Evolutionary conservation across 2,113 vertebrate species (phyloP), one percentile per base, ranked within the genome.

Genomic region (Polypterus senegalus): DNA sequence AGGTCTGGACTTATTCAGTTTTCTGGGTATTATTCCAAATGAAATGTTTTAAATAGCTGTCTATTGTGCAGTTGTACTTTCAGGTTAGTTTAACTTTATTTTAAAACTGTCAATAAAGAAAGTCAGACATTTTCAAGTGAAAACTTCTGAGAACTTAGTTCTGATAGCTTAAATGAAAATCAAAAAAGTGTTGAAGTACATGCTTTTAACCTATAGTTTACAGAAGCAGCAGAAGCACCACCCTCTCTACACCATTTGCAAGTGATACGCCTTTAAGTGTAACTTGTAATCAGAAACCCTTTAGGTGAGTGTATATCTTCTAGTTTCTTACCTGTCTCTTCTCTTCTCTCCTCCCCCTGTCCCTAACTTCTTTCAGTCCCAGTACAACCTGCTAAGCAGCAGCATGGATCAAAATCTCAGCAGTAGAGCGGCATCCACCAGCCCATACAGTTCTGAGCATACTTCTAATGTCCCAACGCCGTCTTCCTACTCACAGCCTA

Each of bases 331-430:
- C 84, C 88, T 87, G 82, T 81, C 80, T 80, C 72, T 74, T 77
- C 71, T 69, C 74, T 81, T 68, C 74, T 68, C 72, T 71, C 72
- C 74, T 74, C 74, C 74, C 74, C 74, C 62, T 75, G 74, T 72
- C 75, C 74, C 66, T 69, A 76, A 76, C 71, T 53, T 53, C 48
- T 47, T 71, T 73, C 89, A 97, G 94, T 91, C 94, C 90, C 96
- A 97, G 91, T 97, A 97, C 87, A 93, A 92, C 90, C 78, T 97
- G 89, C 90, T 97, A 74, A 97, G 88, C 89, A 94, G 82, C 88
- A 93, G 91, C 85, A 98, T 98, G 96, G 96, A 97, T 85, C 89
- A 88, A 82, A 91, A 87, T 83, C 84, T 92, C 84, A 87, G 88
- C 83, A 89, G 89, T 87, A 81, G 92, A 11, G 87, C 90, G 7